These are phyloP conservation scores for Pogona vitticeps DNA, from an alignment of 2,113 vertebrate genomes.

Conservation along the genomic window DNA sequence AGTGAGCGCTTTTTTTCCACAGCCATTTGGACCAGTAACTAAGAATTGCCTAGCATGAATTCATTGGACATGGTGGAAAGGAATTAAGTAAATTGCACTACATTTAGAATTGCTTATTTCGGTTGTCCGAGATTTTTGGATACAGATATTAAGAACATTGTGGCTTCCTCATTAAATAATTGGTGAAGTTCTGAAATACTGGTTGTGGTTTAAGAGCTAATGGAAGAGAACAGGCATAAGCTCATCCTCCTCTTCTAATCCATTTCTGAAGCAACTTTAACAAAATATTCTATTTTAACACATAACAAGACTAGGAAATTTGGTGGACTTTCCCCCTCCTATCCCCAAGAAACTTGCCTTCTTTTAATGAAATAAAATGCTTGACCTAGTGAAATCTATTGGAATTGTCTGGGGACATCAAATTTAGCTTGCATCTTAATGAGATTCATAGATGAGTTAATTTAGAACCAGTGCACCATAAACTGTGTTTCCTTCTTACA, in stretches of 20 bases:
- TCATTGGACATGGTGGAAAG: background rate
- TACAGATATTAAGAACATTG: background rate
- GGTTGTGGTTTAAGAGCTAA: constrained; percentile 21
- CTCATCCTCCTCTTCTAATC: constrained; percentile 4
- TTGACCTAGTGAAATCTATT: constrained; percentile 51
- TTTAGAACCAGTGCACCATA: constrained; percentile 60
- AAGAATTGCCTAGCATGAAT: constrained; percentile 15
- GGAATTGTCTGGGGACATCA: constrained; percentile 57
- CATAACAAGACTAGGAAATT: constrained; percentile 29
- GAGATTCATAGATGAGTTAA: constrained; percentile 66
- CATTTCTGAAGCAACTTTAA: constrained; percentile 44
- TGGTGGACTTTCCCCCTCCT: background rate
- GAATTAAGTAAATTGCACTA: background rate
- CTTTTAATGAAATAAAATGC: constrained; percentile 47
- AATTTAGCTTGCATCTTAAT: constrained; percentile 68
- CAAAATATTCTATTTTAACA: background rate
- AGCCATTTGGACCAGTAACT: background rate
- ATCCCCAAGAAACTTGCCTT: background rate
- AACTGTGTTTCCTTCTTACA: constrained; percentile 57
- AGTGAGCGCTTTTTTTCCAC: background rate
- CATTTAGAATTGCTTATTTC: background rate
- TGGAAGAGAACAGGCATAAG: constrained; percentile 12
- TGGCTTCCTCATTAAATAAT: constrained; percentile 13
- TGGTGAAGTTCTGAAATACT: constrained; percentile 7
- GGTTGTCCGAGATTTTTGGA: background rate